phyloP scores from a whole-genome alignment of 2,888 invertebrate genomes.

The Pasiphila rectangulata region DNA sequence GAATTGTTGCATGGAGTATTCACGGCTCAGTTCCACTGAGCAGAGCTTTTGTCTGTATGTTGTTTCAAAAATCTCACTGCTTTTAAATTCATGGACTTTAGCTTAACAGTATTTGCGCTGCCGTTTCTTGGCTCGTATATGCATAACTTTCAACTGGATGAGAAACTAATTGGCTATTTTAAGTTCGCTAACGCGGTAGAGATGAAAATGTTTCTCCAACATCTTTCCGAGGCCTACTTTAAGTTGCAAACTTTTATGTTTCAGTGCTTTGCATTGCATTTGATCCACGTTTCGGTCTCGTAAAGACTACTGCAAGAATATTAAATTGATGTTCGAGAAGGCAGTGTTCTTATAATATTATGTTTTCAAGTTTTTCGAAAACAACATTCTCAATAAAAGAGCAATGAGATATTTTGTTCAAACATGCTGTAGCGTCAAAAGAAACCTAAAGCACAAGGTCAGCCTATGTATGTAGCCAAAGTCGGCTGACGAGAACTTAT shows the following conservation, averaged over 20 bases:
- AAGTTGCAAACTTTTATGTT: neutral
- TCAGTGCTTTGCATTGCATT: neutral
- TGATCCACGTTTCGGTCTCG: neutral
- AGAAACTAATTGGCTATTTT: neutral
- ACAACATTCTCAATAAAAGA: neutral
- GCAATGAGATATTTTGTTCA: neutral
- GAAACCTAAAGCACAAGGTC: neutral
- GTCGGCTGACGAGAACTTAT: slow-evolving; percentile 4
- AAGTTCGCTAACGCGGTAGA: neutral
- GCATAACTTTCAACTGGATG: neutral
- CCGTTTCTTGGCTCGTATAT: neutral
- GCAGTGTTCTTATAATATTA: too few species aligned
- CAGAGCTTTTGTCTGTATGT: slow-evolving; percentile 9
- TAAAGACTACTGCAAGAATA: neutral
- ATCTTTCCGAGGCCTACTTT: neutral
- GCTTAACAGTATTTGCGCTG: neutral
- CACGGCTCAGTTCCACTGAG: slow-evolving; percentile 6
- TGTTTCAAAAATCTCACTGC: neutral
- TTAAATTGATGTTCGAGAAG: neutral
- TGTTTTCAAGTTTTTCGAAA: neutral
- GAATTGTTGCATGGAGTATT: slow-evolving; percentile 13
- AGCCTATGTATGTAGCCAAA: too few species aligned
- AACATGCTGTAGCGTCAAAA: neutral
- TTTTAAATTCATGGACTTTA: slow-evolving; percentile 5
- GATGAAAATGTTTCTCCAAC: neutral